Percentiles rank a stretch among this genome's conserved stretches.
Conservation (phyloP, 2,797 vertebrate genomes). For the Ataeniobius toweri region DNA sequence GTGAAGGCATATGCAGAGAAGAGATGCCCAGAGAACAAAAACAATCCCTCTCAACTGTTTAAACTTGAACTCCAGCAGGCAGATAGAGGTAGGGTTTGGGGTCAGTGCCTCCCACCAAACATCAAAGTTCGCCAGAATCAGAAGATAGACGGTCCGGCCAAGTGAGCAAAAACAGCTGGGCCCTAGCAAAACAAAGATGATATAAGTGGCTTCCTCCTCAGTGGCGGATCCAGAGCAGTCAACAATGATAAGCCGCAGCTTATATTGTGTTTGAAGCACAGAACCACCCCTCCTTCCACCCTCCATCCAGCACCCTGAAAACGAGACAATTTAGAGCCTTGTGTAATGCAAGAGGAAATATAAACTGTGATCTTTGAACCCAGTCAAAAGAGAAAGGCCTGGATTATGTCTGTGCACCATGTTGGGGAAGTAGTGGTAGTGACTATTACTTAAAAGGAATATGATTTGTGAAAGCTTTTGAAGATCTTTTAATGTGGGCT, state of each 20-base stretch:
- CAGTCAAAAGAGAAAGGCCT: constrained; percentile 65
- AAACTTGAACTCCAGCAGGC: constrained; percentile 72
- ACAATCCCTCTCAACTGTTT: constrained; percentile 64
- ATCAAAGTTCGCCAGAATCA: constrained; percentile 69
- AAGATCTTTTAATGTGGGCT: constrained; percentile 44
- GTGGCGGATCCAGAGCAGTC: constrained; percentile 53
- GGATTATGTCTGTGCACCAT: constrained; percentile 64
- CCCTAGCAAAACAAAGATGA: constrained; percentile 75
- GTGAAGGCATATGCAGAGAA: constrained; percentile 32
- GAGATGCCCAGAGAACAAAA: constrained; percentile 53
- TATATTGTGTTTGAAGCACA: constrained; percentile 56
- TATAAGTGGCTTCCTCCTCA: constrained; percentile 67
- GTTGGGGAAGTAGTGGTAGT: constrained; percentile 63
- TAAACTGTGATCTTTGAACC: constrained; percentile 74
- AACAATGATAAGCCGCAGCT: constrained; percentile 56
- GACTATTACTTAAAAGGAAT: constrained; percentile 50
- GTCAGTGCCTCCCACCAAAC: constrained; percentile 49
- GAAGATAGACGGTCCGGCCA: constrained; percentile 61
- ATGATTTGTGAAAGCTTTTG: constrained; percentile 58
- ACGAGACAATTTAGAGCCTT: constrained; percentile 66
- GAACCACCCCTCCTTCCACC: constrained; percentile 9
- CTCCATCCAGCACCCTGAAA: constrained; percentile 39
- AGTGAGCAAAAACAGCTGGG: constrained; percentile 73
- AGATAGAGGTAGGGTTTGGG: constrained; percentile 60
- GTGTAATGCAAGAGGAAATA: constrained; percentile 73